Evolutionary conservation across 2,888 invertebrate genomes (phyloP), one percentile per base, ranked within the genome.

Genomic region (Proisotoma minuta): DNA sequence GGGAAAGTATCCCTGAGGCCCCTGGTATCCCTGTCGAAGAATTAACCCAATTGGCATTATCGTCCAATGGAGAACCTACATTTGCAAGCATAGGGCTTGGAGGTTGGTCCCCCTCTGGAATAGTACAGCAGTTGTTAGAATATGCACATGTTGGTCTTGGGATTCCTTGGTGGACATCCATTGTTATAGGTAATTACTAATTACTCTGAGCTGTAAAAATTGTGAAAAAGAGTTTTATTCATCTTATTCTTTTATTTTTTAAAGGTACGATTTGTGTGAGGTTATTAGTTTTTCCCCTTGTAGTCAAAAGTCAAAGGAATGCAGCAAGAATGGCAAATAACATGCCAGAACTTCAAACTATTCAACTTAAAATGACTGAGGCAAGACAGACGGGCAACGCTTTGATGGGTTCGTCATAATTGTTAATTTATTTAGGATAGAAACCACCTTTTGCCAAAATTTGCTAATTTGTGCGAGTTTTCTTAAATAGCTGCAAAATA

Each of bases 101-200:
- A 1, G 87, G 89, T 26, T 89, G 86, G 84, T 80, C 83, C 18
- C 96, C 96, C 0, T 82, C 87, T 1, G 95, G 96, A 0, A 77
- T 91, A 3, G 82, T 93, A 15, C 91, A 96, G 77, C 82, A 85
- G 50, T 83, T 83, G 66, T 80, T 97, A 74, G 96, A 98, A 78
- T 87, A 81, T 74, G 73, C 95, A 40, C 97, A 98, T 76, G 83
- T 89, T n/a, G 79, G 82, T 0, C 78, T 84, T 12, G 91, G 88
- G 72, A 69, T 97, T 12, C 97, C 97, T 0, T 98, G 98, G 98
- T 98, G 96, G 94, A 85, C 83, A 39, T 81, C 90, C 12, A 94
- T 97, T 73, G 81, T 87, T 2, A 79, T 87, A 59, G 89, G 87
- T 86, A 78, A 70, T 24, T 29, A 10, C 12, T 34, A 34, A 34